Percentiles rank a stretch among this genome's conserved stretches.
phyloP scores from a whole-genome alignment of 2,113 vertebrate species.

The Eublepharis macularius region DNA sequence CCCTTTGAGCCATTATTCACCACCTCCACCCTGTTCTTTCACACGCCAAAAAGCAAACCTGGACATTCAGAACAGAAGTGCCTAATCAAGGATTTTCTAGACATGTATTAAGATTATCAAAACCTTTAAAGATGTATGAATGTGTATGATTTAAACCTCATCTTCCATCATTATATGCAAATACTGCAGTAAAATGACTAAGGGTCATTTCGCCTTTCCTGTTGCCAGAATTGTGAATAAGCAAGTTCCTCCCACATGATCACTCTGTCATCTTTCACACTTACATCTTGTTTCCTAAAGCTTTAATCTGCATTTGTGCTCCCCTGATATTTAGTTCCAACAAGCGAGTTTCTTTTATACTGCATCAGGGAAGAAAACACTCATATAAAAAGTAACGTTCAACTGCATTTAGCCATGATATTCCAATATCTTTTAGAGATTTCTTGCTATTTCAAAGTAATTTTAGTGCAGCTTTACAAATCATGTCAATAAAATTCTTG shows the following conservation, averaged over 20 bases:
- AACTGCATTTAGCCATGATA: constrained; percentile 70
- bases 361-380: constrained; percentile 51
- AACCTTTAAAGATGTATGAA: constrained; percentile 26
- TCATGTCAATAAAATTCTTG: constrained; percentile 62
- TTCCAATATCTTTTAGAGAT: constrained; percentile 59
- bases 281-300: constrained; percentile 58
- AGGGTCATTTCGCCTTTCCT: constrained; percentile 23
- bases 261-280: constrained; percentile 57
- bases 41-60: neutral
- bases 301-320: constrained; percentile 51
- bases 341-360: constrained; percentile 32
- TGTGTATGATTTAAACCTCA: constrained; percentile 38
- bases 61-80: neutral
- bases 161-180: constrained; percentile 12
- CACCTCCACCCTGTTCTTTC: neutral
- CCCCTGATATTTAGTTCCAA: constrained; percentile 48
- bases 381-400: constrained; percentile 63
- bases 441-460: constrained; percentile 57
- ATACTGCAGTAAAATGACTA: constrained; percentile 47
- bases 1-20: too few species aligned
- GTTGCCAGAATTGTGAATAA: constrained; percentile 49
- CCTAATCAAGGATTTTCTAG: neutral
- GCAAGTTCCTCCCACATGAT: constrained; percentile 54
- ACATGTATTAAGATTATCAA: constrained; percentile 31
- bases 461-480: constrained; percentile 66